These are phyloP conservation scores for Lerema accius DNA, from an alignment of 1,140 invertebrate species.

Conservation along the genomic window DNA sequence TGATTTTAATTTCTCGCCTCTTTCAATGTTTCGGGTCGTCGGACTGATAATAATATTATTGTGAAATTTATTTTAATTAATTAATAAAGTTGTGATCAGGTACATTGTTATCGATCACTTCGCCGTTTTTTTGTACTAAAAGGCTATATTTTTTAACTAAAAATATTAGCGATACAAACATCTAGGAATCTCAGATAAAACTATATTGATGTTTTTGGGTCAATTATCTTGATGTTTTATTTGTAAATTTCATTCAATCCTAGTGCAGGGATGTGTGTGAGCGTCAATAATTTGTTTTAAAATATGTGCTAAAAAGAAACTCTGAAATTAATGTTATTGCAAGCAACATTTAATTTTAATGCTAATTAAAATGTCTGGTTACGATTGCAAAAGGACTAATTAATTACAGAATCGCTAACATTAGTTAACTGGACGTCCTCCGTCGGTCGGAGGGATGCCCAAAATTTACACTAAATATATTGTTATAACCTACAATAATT, in stretches of 20 bases:
- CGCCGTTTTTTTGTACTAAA: too few species aligned
- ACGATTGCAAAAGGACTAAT: not conserved
- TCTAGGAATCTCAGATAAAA: too few species aligned
- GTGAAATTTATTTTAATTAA: not conserved
- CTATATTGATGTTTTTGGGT: too few species aligned
- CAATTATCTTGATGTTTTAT: too few species aligned
- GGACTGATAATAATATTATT: not conserved
- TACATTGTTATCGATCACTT: too few species aligned
- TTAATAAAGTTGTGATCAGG: not conserved
- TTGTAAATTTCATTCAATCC: too few species aligned
- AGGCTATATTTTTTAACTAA: too few species aligned
- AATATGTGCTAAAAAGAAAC: too few species aligned
- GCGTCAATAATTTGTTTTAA: too few species aligned
- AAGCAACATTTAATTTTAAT: not conserved
- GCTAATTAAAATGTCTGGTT: not conserved
- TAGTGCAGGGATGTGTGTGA: too few species aligned
- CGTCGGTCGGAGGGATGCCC: not conserved
- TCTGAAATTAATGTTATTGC: too few species aligned
- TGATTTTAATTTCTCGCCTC: constrained; percentile 11
- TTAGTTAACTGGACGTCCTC: not conserved
- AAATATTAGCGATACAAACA: too few species aligned
- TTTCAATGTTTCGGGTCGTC: constrained; percentile 5
- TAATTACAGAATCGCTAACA: not conserved
- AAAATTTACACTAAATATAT: not conserved
- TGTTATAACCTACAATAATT: constrained; percentile 6